phyloP scores from a whole-genome alignment of 2,797 vertebrate genomes.

The Microcaecilia unicolor region DNA sequence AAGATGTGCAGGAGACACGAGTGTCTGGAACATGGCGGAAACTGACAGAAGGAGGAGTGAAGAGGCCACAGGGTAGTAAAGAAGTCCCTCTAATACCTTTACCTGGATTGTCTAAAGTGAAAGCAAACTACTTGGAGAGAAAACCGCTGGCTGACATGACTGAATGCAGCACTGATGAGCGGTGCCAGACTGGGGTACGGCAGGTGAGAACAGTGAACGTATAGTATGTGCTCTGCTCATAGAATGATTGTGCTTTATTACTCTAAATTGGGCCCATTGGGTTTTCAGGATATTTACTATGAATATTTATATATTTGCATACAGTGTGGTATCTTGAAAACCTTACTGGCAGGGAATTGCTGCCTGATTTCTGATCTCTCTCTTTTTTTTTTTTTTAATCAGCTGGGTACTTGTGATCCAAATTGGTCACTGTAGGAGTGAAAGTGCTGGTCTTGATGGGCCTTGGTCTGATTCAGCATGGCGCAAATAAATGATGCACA shows the following conservation, averaged over 20 bases:
- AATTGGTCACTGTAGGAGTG: too few species aligned
- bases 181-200: constrained; percentile 14
- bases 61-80: constrained; percentile 9
- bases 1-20: background rate
- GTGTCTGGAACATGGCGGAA: background rate
- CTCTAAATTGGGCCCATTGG: too few species aligned
- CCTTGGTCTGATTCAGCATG: too few species aligned
- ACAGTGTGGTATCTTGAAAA: background rate
- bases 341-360: too few species aligned
- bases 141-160: constrained; percentile 22
- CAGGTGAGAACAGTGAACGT: constrained; percentile 13
- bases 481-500: too few species aligned
- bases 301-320: too few species aligned
- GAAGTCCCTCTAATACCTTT: constrained; percentile 35
- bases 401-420: too few species aligned
- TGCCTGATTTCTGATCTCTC: too few species aligned
- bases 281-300: too few species aligned
- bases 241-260: background rate
- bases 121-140: constrained; percentile 31
- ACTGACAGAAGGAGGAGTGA: background rate
- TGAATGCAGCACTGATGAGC: background rate
- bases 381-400: too few species aligned
- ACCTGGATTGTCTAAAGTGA: constrained; percentile 33
- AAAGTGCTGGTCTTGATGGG: too few species aligned
- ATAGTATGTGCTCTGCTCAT: rapidly evolving